phyloP scores from a whole-genome alignment of 2,113 vertebrate species.

The Bungarus multicinctus region DNA sequence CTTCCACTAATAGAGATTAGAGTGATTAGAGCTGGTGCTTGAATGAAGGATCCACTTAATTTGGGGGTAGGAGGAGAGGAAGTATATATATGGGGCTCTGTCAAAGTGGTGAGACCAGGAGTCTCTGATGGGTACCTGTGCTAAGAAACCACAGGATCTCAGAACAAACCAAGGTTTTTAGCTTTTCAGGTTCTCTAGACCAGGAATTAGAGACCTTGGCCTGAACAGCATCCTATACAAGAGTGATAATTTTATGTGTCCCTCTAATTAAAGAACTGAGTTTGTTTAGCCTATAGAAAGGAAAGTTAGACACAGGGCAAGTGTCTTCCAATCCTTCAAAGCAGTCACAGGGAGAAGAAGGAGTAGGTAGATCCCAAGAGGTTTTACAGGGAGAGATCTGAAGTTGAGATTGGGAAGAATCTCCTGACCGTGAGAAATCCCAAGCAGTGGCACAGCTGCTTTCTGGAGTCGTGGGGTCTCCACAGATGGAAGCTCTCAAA shows the following conservation, averaged over 20 bases:
- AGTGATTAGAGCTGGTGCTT: neutral
- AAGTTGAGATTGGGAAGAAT: neutral
- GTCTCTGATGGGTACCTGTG: neutral
- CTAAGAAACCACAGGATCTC: neutral
- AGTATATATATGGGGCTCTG: neutral
- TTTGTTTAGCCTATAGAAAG: neutral
- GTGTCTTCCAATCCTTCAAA: neutral
- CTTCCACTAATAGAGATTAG: neutral
- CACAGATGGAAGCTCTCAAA: neutral
- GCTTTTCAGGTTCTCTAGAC: neutral
- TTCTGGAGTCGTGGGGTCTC: neutral
- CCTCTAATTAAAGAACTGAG: neutral
- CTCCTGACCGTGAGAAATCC: neutral
- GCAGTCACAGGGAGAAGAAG: neutral
- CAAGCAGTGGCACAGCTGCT: no score
- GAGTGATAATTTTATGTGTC: neutral
- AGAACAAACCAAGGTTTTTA: neutral
- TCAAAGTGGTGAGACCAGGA: neutral
- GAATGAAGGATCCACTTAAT: neutral
- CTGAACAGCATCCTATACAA: neutral
- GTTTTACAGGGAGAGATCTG: neutral
- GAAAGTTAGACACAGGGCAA: neutral
- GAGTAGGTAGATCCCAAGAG: neutral
- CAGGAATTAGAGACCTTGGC: neutral
- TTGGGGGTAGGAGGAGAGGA: neutral